phyloP scores from a whole-genome alignment of 1,140 invertebrate species.

The Diabrotica virgifera region DNA sequence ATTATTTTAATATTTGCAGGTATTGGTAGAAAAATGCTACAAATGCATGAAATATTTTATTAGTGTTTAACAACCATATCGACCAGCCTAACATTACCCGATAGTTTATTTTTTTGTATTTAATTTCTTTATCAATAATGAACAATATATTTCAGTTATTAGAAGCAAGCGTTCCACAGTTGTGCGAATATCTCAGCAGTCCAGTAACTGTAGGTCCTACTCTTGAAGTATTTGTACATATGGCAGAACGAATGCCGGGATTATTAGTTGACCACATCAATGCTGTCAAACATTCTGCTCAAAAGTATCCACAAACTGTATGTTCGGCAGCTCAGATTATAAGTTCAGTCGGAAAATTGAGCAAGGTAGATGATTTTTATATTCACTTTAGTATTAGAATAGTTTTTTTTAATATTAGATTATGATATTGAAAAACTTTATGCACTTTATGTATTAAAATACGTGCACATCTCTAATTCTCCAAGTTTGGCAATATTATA shows the following conservation, averaged over 20 bases:
- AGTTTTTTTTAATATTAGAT: too few species aligned
- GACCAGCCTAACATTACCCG: background rate
- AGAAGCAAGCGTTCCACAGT: conserved; percentile 71
- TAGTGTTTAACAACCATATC: background rate
- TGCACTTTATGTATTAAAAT: too few species aligned
- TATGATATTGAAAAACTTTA: too few species aligned
- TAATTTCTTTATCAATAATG: background rate
- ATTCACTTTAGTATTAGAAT: background rate
- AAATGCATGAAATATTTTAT: too few species aligned
- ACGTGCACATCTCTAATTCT: too few species aligned
- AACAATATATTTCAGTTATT: conserved; percentile 52
- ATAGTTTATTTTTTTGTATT: background rate
- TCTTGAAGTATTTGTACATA: conserved; percentile 74
- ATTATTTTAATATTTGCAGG: too few species aligned
- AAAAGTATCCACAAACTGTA: conserved; percentile 64
- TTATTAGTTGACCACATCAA: conserved; percentile 66
- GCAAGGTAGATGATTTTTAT: conserved; percentile 52
- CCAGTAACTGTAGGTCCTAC: conserved; percentile 58
- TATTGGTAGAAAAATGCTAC: too few species aligned
- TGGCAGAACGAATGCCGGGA: conserved; percentile 66
- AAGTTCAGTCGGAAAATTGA: conserved; percentile 61
- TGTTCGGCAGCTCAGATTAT: conserved; percentile 65
- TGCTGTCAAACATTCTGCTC: conserved; percentile 64
- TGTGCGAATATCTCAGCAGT: conserved; percentile 68
- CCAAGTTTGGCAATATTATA: too few species aligned